Evolutionary conservation across 2,888 invertebrate genomes (phyloP), one percentile per base, ranked within the genome.

Genomic region (Homarus gammarus): DNA sequence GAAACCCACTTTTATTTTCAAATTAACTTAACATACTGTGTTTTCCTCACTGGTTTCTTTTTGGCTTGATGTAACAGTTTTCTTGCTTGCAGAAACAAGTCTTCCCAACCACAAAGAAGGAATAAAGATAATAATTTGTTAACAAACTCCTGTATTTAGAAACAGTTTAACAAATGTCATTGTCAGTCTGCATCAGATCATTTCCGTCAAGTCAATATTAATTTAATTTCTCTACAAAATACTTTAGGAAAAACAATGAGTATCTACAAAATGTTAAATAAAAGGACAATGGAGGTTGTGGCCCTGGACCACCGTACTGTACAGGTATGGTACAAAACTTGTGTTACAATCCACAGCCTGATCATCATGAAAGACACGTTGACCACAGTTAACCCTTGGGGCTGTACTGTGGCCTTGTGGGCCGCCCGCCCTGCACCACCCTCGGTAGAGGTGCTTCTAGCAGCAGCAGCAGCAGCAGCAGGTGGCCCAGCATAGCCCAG

Each of bases 101-200:
- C 44, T 8, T 44, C 44, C 44, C 5, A 44, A 8, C 12, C 44
- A 44, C 12, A 44, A 44, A 22, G 22, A 22, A 22, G 64, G 64
- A 64, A 64, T 6, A 27, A 27, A 12, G 12, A 64, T 27, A 64
- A 64, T 27, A 27, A 8, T 64, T n/a, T 64, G 64, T 64, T 84
- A 89, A 84, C 83, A 89, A 89, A 89, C 84, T 89, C 78, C 78
- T 89, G 84, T 89, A 89, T 89, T 89, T 89, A 89, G 84, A 89
- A 89, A 89, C 89, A 89, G 84, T 89, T 89, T 89, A 89, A 89
- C 89, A 89, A 89, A 89, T 89, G 84, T 89, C 89, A 84, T 84
- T 84, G 84, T 89, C 89, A 84, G 89, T 89, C 89, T 84, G 89
- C 70, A 77, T 89, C 89, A 84, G 84, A 84, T 89, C 84, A 77